Evolutionary conservation across 2,113 vertebrate species (phyloP).

Genomic region (Nestor notabilis): DNA sequence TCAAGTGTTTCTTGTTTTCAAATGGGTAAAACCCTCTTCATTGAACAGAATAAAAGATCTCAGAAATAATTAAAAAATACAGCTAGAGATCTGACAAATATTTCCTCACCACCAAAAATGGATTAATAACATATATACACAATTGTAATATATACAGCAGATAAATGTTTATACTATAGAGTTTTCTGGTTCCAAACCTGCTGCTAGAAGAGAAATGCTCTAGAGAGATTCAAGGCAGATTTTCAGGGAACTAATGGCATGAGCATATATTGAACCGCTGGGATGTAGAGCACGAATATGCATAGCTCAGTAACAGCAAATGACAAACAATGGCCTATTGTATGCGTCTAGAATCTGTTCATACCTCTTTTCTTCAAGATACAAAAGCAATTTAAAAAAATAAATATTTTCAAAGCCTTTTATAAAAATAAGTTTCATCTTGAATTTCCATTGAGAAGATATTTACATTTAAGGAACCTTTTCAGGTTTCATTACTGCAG

Average conservation of each 20-base stretch:
- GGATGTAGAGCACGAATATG: neutral
- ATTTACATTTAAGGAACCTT: neutral
- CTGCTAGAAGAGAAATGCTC: neutral
- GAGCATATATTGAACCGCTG: neutral
- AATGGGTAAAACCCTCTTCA: neutral
- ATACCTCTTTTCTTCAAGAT: neutral
- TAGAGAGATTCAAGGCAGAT: neutral
- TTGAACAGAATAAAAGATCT: neutral
- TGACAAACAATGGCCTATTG: neutral
- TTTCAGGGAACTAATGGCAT: neutral
- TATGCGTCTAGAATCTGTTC: neutral
- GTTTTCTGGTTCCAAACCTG: neutral
- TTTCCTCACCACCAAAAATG: neutral
- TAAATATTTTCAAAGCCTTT: neutral
- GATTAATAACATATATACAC: neutral
- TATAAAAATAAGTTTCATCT: neutral
- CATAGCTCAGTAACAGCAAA: neutral
- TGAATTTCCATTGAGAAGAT: neutral
- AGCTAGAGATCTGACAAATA: neutral
- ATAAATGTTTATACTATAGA: neutral
- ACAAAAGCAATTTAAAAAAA: neutral
- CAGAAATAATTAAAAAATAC: neutral
- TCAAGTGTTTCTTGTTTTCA: neutral
- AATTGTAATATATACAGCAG: neutral
- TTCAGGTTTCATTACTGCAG: neutral